These are phyloP conservation scores for Hydractinia echinata DNA, from an alignment of 30 jellyfish, hydroid and myxozoan species.

Conservation along the genomic window DNA sequence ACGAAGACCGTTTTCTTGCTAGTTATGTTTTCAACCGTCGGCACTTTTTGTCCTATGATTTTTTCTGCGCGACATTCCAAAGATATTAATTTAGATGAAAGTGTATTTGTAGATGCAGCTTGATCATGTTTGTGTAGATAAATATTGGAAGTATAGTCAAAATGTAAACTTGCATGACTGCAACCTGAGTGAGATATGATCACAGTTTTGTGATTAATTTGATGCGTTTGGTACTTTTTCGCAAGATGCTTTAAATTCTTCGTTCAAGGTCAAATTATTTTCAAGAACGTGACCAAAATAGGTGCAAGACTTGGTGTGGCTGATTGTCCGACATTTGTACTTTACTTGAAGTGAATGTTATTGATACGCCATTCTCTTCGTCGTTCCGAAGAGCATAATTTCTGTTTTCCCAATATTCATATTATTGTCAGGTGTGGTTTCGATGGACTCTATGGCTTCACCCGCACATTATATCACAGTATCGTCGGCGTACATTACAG, in stretches of 20 bases:
- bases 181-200: slow-evolving; percentile 8
- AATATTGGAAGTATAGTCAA: neutral
- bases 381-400: neutral
- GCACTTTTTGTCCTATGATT: neutral
- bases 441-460: too few species aligned
- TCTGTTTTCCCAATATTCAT: slow-evolving; percentile 5
- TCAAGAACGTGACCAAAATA: slow-evolving; percentile 10
- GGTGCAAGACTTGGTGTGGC: slow-evolving; percentile 6
- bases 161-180: slow-evolving; percentile 2
- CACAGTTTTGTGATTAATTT: slow-evolving; percentile 1
- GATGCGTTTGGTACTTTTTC: slow-evolving; percentile 6
- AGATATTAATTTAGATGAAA: neutral
- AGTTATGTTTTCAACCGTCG: neutral
- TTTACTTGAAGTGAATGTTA: too few species aligned
- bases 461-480: neutral
- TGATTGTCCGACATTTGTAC: slow-evolving; percentile 6
- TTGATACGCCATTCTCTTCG: neutral
- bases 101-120: neutral
- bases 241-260: neutral
- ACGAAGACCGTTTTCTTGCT: neutral
- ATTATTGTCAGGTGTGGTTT: too few species aligned
- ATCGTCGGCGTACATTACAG: too few species aligned
- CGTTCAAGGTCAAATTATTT: slow-evolving; percentile 5
- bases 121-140: neutral
- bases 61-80: neutral